A percentile compares a stretch with the other conserved stretches of the same genome.
Evolutionary conservation across 2,888 invertebrate genomes (phyloP).

Genomic region (Fragum sueziense): DNA sequence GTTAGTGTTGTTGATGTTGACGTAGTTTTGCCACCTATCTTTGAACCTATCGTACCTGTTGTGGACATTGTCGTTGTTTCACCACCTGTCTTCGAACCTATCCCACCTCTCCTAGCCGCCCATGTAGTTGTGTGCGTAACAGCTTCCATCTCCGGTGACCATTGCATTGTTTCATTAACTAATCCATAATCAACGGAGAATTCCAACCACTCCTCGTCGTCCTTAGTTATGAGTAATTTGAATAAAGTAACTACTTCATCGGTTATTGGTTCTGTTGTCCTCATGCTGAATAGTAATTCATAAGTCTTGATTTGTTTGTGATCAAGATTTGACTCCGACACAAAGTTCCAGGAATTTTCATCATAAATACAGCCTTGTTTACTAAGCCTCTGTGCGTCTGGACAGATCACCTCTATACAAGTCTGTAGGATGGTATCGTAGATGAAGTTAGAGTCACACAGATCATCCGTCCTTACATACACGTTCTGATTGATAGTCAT

Average conservation of each 20-base stretch:
- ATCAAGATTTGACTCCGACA: background rate
- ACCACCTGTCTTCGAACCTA: too few species aligned
- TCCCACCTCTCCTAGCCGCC: too few species aligned
- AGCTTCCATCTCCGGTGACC: too few species aligned
- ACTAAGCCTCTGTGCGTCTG: background rate
- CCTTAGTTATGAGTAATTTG: background rate
- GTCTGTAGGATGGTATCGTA: background rate
- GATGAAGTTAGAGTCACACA: background rate
- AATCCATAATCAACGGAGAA: too few species aligned
- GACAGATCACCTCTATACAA: slow-evolving; percentile 6
- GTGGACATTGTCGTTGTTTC: too few species aligned
- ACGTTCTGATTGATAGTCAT: background rate
- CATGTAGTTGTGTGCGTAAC: too few species aligned
- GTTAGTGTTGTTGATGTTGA: too few species aligned
- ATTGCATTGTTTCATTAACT: too few species aligned
- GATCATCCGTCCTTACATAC: background rate
- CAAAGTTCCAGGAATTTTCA: background rate
- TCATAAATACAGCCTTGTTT: slow-evolving; percentile 1
- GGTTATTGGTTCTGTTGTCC: background rate
- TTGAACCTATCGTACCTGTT: too few species aligned
- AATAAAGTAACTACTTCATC: background rate
- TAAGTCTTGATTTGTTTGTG: background rate
- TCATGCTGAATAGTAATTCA: background rate
- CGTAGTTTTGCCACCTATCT: too few species aligned
- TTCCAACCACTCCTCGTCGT: background rate